Conservation (phyloP, 2,113 vertebrate genomes). For the Semnornis frantzii region DNA sequence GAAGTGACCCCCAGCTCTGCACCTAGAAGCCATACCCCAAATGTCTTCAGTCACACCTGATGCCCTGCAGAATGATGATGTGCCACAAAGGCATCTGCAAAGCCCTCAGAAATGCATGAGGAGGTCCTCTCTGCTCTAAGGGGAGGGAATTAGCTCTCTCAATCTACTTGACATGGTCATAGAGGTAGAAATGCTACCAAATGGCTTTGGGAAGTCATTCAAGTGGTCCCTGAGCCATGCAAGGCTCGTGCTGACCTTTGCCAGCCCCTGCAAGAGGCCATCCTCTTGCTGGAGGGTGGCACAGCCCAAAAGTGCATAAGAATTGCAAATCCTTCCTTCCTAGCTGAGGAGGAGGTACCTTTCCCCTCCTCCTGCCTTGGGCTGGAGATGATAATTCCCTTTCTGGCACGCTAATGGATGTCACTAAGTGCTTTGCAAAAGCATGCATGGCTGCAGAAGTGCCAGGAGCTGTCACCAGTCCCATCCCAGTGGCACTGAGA, state of each 20-base stretch:
- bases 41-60: accelerated
- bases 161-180: accelerated
- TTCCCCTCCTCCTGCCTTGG: background rate
- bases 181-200: background rate
- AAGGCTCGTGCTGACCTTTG: accelerated
- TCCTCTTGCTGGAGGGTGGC: background rate
- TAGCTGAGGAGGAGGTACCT: background rate
- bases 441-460: background rate
- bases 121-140: background rate
- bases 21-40: background rate
- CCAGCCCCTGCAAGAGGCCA: background rate
- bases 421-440: slow-evolving; percentile 2
- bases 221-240: accelerated
- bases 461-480: background rate
- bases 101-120: background rate
- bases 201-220: background rate
- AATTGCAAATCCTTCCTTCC: background rate
- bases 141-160: background rate
- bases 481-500: background rate
- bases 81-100: background rate
- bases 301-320: background rate
- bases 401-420: background rate
- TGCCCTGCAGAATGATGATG: accelerated
- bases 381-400: background rate
- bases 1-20: too few species aligned